A percentile compares a stretch with the other conserved stretches of the same genome.
phyloP scores from a whole-genome alignment of 2,888 invertebrate genomes.

The Apamea sordens region DNA sequence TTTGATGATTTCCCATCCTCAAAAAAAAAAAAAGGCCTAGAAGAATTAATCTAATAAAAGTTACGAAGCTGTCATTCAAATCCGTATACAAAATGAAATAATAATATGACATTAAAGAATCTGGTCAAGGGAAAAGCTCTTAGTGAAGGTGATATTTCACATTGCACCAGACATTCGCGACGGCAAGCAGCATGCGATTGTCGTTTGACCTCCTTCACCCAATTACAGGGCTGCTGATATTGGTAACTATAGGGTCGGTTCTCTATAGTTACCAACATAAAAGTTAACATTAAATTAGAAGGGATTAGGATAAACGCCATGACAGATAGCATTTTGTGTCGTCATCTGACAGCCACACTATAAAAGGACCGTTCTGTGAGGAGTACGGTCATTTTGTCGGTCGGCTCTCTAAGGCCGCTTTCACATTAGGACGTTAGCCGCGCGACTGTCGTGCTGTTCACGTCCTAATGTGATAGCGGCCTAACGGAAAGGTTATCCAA shows the following conservation, averaged over 20 bases:
- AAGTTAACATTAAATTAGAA: background rate
- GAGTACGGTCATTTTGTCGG: too few species aligned
- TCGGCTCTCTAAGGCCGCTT: too few species aligned
- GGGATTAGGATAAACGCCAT: too few species aligned
- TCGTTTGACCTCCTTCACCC: conserved; percentile 3
- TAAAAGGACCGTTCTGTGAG: too few species aligned
- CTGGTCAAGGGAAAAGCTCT: conserved; percentile 15
- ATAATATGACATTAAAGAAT: background rate
- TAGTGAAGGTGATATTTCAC: conserved; percentile 3
- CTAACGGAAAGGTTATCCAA: too few species aligned
- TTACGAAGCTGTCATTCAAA: background rate
- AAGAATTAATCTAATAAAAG: background rate
- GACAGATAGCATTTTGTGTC: too few species aligned
- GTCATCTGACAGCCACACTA: too few species aligned
- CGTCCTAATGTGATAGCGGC: too few species aligned
- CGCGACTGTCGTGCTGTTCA: too few species aligned
- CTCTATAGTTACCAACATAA: background rate
- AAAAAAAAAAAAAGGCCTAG: too few species aligned
- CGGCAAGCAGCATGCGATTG: background rate
- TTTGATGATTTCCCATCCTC: too few species aligned
- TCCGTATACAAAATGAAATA: background rate
- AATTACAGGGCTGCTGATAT: background rate
- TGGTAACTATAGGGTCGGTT: background rate
- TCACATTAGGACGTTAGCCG: too few species aligned
- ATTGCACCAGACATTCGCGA: background rate